Evolutionary conservation across 2,113 vertebrate genomes (phyloP), one percentile per base, ranked within the genome.

Genomic region (Mugil cephalus): DNA sequence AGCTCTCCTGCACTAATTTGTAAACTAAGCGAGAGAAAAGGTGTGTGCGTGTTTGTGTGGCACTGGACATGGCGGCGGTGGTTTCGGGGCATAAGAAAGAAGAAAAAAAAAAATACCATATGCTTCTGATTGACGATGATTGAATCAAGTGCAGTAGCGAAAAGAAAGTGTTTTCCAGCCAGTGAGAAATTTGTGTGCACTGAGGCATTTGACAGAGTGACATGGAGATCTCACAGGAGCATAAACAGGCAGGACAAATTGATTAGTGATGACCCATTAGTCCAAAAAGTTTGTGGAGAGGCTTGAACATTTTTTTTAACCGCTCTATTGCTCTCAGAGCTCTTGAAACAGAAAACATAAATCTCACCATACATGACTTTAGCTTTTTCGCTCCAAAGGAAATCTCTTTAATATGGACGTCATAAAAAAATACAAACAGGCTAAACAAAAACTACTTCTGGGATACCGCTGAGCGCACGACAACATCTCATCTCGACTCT

Each of bases 1-100:
- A 83, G 69, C 66, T 90, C 89, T 92, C 89, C 90, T 89, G 89
- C 89, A 92, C 87, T 93, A 91, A 93, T 93, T 91, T 94, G 93
- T 92, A 90, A 93, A 93, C 80, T 86, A 83, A 83, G 69, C 65
- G 36, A 82, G 76, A 81, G 73, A 74, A 79, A 80, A 81, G 8
- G 13, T 52, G 61, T 40, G 55, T 52, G 8, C 50, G 38, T 59
- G 65, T 70, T 74, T 74, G 82, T 88, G 89, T 88, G 86, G 86
- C 75, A 77, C 63, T 75, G 58, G 45, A 73, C 52, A 48, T 34
- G 14, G 58, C 34, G 51, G 69, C 24, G 64, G 66, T 24, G 58
- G 63, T n/a, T 59, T 69, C 13, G 10, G 1, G 21, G 64, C 42
- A 43, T 30, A 30, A 30, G 5, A 30, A 30, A 30, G 71, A 75